Evolutionary conservation across 2,888 invertebrate species (phyloP), one percentile per base, ranked within the genome.

Genomic region (Oscheius sp.): DNA sequence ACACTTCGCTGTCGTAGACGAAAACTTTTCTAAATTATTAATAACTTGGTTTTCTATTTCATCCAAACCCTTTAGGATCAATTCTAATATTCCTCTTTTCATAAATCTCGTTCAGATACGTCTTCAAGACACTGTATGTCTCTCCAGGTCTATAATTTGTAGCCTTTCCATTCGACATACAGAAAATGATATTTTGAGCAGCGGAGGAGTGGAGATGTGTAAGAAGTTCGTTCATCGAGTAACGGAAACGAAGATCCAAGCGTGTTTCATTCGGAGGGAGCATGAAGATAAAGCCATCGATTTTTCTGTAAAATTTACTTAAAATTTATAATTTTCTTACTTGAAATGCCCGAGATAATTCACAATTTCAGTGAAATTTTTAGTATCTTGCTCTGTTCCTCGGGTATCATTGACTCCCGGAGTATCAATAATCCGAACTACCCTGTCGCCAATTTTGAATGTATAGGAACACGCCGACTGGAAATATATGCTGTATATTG

Each of bases 181-280:
- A 64, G 61, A 84, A 84, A 12, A 81, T 59, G 52, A 84, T 82
- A 70, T 85, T 84, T 29, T 76, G 52, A 13, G 72, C 68, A 12
- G 83, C 84, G 35, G 56, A 66, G 55, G 68, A 61, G 63, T 85
- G 80, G 43, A 84, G 72, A 45, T 84, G 72, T 1, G 74, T 72
- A 13, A 84, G 68, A 6, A 84, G 55, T 55, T 86, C 79, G n/a
- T 76, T 72, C 56, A 84, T 72, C 68, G 84, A 84, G 61, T 78
- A 84, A 29, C 75, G 52, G 71, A 84, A 82, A 2, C 41, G 29
- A 16, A 71, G 52, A 6, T 74, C 79, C 5, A 78, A 45, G 3
- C 76, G 52, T 1, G 76, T 23, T 13, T 71, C 45, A 68, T 83
- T 83, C 2, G 84, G 71, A 41, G 72, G 73, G 25, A 84, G 45